Evolutionary conservation across 1,140 invertebrate genomes (phyloP), one percentile per base, ranked within the genome.

Genomic region (Forficula auricularia): DNA sequence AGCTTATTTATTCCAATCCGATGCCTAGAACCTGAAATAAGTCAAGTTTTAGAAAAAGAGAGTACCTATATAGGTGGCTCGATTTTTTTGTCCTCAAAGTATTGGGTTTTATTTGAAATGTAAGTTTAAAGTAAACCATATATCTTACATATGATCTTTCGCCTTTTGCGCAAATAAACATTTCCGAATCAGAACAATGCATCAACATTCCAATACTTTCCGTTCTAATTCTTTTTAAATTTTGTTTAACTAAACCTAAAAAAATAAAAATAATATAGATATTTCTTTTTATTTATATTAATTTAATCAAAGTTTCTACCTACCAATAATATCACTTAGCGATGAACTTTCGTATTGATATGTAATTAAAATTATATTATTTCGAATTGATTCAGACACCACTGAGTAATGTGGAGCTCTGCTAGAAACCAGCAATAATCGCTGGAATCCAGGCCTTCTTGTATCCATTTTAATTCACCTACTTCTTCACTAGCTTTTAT

Each of bases 161-260:
- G 33, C 64, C 63, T 27, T 58, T 56, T 3, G 57, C 54, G 44
- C 58, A 61, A 0, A 67, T 35, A 38, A 60, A 60, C 19, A 68
- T 56, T 38, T 60, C 54, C 3, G 52, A 48, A 38, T 57, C 58
- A 39, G 58, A 53, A 42, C 61, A 57, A 47, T 63, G 58, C 22
- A 67, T 49, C 1, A 68, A 48, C 27, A 67, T 49, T 7, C 58
- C 65, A 37, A 66, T 50, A 46, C 58, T 62, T 9, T 57, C 53
- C 16, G 62, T 60, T 44, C 57, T 60, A 14, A 50, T 54, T 8
- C 50, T 48, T 13, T 51, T 50, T 15, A 66, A 41, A 33, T 42
- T 50, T 27, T 55, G 47, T 4, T 43, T 37, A 4, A 65, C 52
- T 15, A 52, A 44, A 52, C 46, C 55, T 44, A 38, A 3, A 48